Evolutionary conservation across 2,113 vertebrate genomes (phyloP).

Genomic region (Eurypyga helias): DNA sequence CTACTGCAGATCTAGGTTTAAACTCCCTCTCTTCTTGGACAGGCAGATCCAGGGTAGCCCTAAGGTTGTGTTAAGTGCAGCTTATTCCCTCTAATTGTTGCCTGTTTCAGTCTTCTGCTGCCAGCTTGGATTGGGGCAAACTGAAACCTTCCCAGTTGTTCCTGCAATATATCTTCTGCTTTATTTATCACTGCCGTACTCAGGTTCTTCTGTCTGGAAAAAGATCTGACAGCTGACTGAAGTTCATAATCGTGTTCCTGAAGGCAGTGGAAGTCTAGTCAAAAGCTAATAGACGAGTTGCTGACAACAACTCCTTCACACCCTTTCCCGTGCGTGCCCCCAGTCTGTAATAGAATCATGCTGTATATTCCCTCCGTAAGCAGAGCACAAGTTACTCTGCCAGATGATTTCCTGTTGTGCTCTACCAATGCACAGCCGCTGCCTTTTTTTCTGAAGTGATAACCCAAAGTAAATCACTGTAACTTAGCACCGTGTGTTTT

Average conservation of each 20-base stretch:
- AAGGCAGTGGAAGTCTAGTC: slow-evolving; percentile 32
- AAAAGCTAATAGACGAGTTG: slow-evolving; percentile 43
- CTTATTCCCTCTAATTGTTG: not conserved
- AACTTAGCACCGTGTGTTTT: not conserved
- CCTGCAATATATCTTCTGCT: not conserved
- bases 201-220: slow-evolving; percentile 31
- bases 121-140: not conserved
- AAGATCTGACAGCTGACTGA: slow-evolving; percentile 21
- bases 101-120: not conserved
- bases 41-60: not conserved
- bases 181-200: not conserved
- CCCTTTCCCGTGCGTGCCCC: not conserved
- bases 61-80: not conserved
- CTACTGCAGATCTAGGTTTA: not conserved
- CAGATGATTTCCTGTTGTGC: slow-evolving; percentile 28
- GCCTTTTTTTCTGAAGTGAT: not conserved
- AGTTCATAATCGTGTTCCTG: not conserved
- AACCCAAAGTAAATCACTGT: not conserved
- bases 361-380: not conserved
- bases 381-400: not conserved
- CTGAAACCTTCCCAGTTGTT: not conserved
- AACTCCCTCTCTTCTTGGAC: not conserved
- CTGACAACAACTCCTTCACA: slow-evolving; percentile 56
- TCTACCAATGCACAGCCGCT: not conserved
- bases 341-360: slow-evolving; percentile 1